A percentile compares a stretch with the other conserved stretches of the same genome.
Conservation (phyloP, 2,113 vertebrate species). For the Petrocephalus zakoni region DNA sequence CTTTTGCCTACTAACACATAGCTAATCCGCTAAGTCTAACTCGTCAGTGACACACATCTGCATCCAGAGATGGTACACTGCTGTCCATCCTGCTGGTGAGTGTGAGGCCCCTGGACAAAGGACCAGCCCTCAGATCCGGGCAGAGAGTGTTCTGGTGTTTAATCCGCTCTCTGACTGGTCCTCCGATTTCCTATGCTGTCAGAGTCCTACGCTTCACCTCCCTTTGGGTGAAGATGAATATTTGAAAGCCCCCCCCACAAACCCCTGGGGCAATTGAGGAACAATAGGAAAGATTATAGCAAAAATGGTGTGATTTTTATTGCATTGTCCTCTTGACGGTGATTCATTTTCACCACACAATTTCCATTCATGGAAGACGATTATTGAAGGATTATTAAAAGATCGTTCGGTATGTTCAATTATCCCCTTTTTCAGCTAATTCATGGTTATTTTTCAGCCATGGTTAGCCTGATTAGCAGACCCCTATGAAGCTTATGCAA, state of each 20-base stretch:
- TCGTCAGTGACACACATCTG: not conserved
- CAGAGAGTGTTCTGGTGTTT: not conserved
- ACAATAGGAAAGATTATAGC: conserved; percentile 24
- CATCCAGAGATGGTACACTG: not conserved
- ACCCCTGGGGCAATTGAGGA: not conserved
- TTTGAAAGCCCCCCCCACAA: not conserved
- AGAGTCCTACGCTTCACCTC: not conserved
- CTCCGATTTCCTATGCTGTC: no score
- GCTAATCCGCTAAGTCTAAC: not conserved
- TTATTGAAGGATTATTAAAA: conserved; percentile 37
- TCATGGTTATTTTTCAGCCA: conserved; percentile 4
- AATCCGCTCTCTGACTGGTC: not conserved
- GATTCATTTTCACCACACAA: conserved; percentile 25
- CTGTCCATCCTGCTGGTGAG: not conserved
- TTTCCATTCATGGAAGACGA: conserved; percentile 33
- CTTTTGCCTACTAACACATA: not conserved
- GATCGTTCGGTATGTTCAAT: conserved; percentile 34
- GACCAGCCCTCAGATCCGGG: not conserved
- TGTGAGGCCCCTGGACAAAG: not conserved
- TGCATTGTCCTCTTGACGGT: conserved; percentile 26
- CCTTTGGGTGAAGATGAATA: not conserved
- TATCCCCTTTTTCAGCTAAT: conserved; percentile 10
- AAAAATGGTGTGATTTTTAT: conserved; percentile 26
- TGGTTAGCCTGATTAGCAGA: not conserved
- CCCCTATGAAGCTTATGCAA: not conserved